Evolutionary conservation across 2,797 vertebrate genomes (phyloP), one percentile per base, ranked within the genome.

Genomic region (Neomorphus geoffroyi): DNA sequence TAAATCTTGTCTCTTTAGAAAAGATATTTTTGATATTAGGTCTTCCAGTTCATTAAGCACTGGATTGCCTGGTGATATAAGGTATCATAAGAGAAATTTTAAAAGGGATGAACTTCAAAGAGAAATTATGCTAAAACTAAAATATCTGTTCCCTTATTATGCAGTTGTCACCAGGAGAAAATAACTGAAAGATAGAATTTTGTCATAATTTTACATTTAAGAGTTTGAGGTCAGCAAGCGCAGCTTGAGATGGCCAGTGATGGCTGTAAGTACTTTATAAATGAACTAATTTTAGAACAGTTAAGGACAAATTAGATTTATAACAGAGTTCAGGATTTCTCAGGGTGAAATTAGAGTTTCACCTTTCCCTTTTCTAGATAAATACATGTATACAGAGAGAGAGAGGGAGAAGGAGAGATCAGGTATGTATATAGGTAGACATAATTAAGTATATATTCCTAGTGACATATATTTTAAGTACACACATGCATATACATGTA

Each of bases 141-240:
- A 94, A 89, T 96, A 67, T 67, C 71, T 86, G 2, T 33, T 82
- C 48, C 15, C 24, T 95, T 94, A 84, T 95, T 92, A 92, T 90
- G 56, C 26, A 77, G 69, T 83, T 93, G 65, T 89, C 80, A 85
- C n/a, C 13, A 51, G 32, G 13, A 80, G 24, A 67, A 91, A 91
- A 92, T 89, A 84, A 66, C 73, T 70, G 61, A 94, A 95, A 94
- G 71, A 45, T 83, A 93, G 64, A 54, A 83, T 96, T 97, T 64
- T 51, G 80, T 84, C 70, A 50, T 84, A 94, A 94, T 94, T 95
- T 84, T 79, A 71, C 5, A 57, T 64, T 77, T 88, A 82, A 65
- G 74, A 60, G 24, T 71, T 93, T 92, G 80, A 91, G 80, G 85
- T 93, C 73, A 81, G 56, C 56, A 84, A 75, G 78, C 61, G 18